These are phyloP conservation scores for Acromyrmex echinatior DNA, from an alignment of 1,140 invertebrate genomes.

Conservation along the genomic window DNA sequence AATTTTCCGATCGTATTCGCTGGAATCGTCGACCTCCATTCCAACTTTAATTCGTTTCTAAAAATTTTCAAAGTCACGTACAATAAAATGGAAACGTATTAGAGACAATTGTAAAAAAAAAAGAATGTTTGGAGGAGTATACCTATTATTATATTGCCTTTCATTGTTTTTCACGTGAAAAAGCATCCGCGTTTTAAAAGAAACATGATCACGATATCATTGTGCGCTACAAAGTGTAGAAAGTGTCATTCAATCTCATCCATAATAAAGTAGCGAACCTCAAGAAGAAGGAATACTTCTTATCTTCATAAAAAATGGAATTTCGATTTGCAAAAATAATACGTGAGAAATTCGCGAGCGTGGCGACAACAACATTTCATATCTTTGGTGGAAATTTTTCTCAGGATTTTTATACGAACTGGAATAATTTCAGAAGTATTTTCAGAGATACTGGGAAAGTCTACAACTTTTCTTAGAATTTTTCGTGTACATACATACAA, in stretches of 20 bases:
- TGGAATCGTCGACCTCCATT: slow-evolving; percentile 20
- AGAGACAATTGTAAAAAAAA: not conserved
- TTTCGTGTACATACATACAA: too few relatives aligned
- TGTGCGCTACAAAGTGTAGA: not conserved
- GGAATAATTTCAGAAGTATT: too few relatives aligned
- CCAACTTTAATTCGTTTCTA: not conserved
- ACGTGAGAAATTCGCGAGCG: not conserved
- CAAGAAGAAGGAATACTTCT: too few relatives aligned
- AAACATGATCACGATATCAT: slow-evolving; percentile 25
- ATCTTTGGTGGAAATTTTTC: too few relatives aligned
- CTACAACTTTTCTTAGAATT: too few relatives aligned
- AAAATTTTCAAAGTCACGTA: slow-evolving; percentile 14
- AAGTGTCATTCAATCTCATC: not conserved
- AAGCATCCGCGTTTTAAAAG: not conserved
- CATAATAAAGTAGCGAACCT: too few relatives aligned
- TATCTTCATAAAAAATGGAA: not conserved
- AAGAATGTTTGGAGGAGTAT: not conserved
- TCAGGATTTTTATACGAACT: too few relatives aligned
- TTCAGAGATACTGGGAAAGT: too few relatives aligned
- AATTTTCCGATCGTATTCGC: slow-evolving; percentile 40
- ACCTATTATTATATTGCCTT: not conserved
- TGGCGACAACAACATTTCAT: too few relatives aligned
- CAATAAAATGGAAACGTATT: not conserved
- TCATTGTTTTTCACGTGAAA: slow-evolving; percentile 20
- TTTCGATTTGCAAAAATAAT: not conserved